Evolutionary conservation across 2,797 vertebrate species (phyloP), one percentile per base, ranked within the genome.

Genomic region (Ambastaia sidthimunki): DNA sequence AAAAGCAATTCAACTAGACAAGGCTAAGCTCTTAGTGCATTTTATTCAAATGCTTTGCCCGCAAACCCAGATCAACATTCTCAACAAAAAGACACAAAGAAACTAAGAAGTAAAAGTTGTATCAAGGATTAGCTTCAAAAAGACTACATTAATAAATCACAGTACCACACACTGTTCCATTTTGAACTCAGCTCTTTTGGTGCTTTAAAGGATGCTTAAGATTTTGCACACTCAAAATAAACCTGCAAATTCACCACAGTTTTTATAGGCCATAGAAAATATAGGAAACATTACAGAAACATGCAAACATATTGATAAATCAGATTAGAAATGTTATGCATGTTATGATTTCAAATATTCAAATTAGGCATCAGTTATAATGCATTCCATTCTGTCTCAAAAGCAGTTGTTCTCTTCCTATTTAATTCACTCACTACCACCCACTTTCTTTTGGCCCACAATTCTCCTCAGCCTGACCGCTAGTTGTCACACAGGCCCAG

Each of bases 401-500:
- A 37, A 37, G 9, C 34, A 69, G 31, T 47, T 50, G 21, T 41
- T 76, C 16, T 34, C 21, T 47, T 12, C 41, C 59, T 15, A 55
- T 16, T 57, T 57, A 62, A 41, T 84, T 68, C 70, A 60, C 16
- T 70, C 67, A 21, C 16, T 57, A 57, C 73, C 60, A 66, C 68
- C 75, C 77, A 78, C 74, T 80, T 50, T 48, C 34, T 80, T 10
- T 74, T 25, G 81, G n/a, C 71, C 80, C 83, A 85, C 81, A 83
- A 87, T 84, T 70, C 86, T 66, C 55, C 77, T 84, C 79, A 71
- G 86, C 83, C 37, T 76, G 78, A 80, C 76, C 73, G 41, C 83
- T 19, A 28, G 31, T 60, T 88, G 83, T 87, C 88, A 89, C 85
- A 84, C 83, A 77, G 83, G 79, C 84, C 77, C 89, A 86, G 83